Evolutionary conservation across 2,113 vertebrate genomes (phyloP).

Genomic region (Penelope pileata): DNA sequence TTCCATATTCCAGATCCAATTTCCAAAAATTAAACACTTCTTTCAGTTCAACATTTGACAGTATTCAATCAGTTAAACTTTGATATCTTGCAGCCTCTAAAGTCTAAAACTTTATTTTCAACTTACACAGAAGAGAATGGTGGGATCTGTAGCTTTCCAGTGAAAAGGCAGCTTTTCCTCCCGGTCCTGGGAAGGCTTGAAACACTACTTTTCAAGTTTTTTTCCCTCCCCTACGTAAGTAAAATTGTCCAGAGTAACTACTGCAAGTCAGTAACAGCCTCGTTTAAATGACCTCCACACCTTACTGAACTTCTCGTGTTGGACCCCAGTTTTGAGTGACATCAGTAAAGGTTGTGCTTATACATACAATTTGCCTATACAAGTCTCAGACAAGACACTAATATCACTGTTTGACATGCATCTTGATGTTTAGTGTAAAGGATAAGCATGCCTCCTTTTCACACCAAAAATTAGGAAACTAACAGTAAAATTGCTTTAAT

Average conservation of each 20-base stretch:
- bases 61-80: neutral
- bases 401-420: neutral
- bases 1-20: accelerated
- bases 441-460: neutral
- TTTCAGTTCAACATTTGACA: neutral
- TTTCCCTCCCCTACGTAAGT: neutral
- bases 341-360: neutral
- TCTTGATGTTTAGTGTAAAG: neutral
- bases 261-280: neutral
- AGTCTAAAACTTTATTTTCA: neutral
- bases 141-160: neutral
- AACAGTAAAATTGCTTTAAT: neutral
- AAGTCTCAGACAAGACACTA: neutral
- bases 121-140: neutral
- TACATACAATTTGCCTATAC: neutral
- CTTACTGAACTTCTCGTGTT: neutral
- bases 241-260: neutral
- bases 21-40: neutral
- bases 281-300: conserved; percentile 13
- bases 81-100: neutral
- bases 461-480: neutral
- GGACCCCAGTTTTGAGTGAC: neutral
- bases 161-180: neutral
- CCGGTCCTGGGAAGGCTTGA: neutral
- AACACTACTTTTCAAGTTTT: neutral